Conservation (phyloP, 2,113 vertebrate genomes). For the Cololabis saira region DNA sequence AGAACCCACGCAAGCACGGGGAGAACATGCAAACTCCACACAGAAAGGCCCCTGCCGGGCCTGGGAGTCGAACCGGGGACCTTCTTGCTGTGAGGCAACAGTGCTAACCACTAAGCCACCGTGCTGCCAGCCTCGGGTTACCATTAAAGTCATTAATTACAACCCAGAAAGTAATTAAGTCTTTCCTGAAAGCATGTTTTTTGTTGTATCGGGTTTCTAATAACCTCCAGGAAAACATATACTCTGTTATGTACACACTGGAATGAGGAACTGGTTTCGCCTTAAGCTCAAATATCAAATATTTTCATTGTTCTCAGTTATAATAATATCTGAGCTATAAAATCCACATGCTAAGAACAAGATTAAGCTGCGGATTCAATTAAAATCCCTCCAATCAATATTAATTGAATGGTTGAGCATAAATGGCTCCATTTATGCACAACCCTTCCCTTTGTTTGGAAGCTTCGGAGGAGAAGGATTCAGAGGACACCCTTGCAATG, state of each 20-base stretch:
- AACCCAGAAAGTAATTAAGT: conserved; percentile 63
- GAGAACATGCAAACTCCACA: too few species aligned
- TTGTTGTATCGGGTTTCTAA: conserved; percentile 18
- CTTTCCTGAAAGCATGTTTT: conserved; percentile 47
- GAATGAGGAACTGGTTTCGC: conserved; percentile 54
- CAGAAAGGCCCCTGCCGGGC: too few species aligned
- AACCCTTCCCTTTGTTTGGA: neutral
- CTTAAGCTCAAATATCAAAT: conserved; percentile 56
- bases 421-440: conserved; percentile 63
- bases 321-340: conserved; percentile 38
- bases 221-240: conserved; percentile 44
- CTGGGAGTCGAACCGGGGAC: too few species aligned
- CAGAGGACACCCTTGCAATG: conserved; percentile 56
- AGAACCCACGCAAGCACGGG: too few species aligned
- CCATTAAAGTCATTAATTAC: conserved; percentile 66
- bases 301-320: conserved; percentile 53
- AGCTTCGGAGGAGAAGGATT: conserved; percentile 57
- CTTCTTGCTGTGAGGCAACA: too few species aligned
- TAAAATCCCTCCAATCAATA: conserved; percentile 56
- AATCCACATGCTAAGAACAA: conserved; percentile 12
- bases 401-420: conserved; percentile 57
- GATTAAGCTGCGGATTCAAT: conserved; percentile 21
- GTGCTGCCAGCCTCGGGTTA: conserved; percentile 63
- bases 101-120: too few species aligned
- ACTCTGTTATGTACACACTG: conserved; percentile 40